A percentile compares a stretch with the other conserved stretches of the same genome.
Evolutionary conservation across 2,888 invertebrate genomes (phyloP).

Genomic region (Chamaedrilus cognettii): DNA sequence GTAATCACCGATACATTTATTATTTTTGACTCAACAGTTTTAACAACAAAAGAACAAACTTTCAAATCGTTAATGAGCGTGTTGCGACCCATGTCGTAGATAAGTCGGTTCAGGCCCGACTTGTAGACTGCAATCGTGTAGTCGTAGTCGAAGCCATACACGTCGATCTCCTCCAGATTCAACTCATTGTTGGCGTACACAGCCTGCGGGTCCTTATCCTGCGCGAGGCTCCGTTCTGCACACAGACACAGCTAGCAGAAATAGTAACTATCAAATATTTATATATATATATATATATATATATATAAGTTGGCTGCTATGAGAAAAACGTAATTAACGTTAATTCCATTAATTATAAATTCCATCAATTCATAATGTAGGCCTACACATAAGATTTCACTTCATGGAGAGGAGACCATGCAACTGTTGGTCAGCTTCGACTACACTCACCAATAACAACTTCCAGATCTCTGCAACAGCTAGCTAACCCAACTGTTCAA

Average conservation of each 20-base stretch:
- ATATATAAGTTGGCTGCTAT: too few relatives aligned
- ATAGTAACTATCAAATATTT: background rate
- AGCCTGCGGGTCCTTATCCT: slow-evolving; percentile 68
- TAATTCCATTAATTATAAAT: background rate
- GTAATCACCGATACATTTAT: too few relatives aligned
- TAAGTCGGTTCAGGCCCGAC: slow-evolving; percentile 80
- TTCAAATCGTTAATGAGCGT: slow-evolving; percentile 67
- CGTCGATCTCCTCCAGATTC: slow-evolving; percentile 85
- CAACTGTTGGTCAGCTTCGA: background rate
- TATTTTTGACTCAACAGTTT: too few relatives aligned
- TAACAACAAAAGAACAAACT: too few relatives aligned
- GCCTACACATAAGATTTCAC: too few relatives aligned
- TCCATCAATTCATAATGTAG: too few relatives aligned
- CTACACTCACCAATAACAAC: background rate
- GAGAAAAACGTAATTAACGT: too few relatives aligned
- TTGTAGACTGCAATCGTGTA: slow-evolving; percentile 97
- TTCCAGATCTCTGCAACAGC: too few relatives aligned
- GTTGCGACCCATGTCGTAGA: slow-evolving; percentile 88
- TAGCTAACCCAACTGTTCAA: too few relatives aligned
- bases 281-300: too few relatives aligned
- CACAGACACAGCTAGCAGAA: background rate
- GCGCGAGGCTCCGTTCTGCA: slow-evolving; percentile 36
- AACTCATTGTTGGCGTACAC: slow-evolving; percentile 98
- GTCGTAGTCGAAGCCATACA: slow-evolving; percentile 97
- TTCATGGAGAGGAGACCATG: too few relatives aligned